These are phyloP conservation scores for Tuta absoluta DNA, from an alignment of 2,888 invertebrate species.

Conservation along the genomic window DNA sequence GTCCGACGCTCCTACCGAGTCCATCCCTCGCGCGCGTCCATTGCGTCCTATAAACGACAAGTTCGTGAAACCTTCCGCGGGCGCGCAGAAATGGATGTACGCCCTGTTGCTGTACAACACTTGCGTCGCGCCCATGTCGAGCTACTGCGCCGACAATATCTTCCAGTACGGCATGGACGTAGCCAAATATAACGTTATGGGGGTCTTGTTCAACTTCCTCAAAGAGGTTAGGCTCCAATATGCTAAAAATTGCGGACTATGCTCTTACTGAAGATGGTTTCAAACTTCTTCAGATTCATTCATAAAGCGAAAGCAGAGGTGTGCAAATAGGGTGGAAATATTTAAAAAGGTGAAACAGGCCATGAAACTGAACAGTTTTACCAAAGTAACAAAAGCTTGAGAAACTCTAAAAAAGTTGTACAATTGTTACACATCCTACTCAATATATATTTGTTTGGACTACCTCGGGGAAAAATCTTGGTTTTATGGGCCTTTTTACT, in stretches of 20 bases:
- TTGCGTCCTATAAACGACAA: slow-evolving; percentile 41
- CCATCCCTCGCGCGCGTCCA: slow-evolving; percentile 31
- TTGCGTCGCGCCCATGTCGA: slow-evolving; percentile 70
- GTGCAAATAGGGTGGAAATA: neutral
- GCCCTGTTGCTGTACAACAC: slow-evolving; percentile 69
- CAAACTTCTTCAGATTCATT: neutral
- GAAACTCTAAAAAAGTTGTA: too few relatives aligned
- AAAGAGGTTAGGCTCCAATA: slow-evolving; percentile 56
- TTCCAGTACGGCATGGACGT: slow-evolving; percentile 71
- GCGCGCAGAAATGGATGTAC: slow-evolving; percentile 67
- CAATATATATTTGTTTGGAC: too few relatives aligned
- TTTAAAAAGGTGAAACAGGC: neutral
- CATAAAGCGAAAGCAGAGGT: neutral
- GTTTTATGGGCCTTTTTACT: neutral
- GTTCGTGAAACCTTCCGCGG: slow-evolving; percentile 39
- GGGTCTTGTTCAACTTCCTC: slow-evolving; percentile 59
- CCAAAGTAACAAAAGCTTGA: too few relatives aligned
- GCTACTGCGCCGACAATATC: slow-evolving; percentile 67
- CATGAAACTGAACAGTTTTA: too few relatives aligned
- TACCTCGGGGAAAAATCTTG: too few relatives aligned
- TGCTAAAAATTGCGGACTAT: slow-evolving; percentile 60
- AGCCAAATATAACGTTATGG: slow-evolving; percentile 66
- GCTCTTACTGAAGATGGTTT: slow-evolving; percentile 57
- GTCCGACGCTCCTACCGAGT: slow-evolving; percentile 21
- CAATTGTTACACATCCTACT: too few relatives aligned